Base-by-base conservation (phyloP, 2,797 vertebrate genomes). In the Caiman crocodilus region DNA sequence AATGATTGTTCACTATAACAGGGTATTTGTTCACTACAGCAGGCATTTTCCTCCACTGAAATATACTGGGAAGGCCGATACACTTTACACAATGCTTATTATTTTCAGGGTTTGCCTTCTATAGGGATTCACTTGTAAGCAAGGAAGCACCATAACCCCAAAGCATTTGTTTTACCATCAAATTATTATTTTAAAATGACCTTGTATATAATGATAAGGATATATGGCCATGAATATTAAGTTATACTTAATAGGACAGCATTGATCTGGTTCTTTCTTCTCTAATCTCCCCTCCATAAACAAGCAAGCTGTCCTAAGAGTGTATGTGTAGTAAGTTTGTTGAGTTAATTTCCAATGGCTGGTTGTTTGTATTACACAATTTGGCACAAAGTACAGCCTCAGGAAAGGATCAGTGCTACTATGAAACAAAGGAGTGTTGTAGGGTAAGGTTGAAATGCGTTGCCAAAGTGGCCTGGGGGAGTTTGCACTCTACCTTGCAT, bases 1-100 rank as follows among this genome's bases (percentile, higher is more conserved):
- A 98, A 97, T 97, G 98, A 98, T 97, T 97, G 97, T 93, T 98
- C 96, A 57, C 97, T 97, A 15, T 97, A 97, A 97, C 97, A 97
- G 97, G 96, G 96, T 94, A 82, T 95, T 97, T 97, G 92, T 94
- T 96, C 97, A 95, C 94, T 42, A 28, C 61, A 96, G 97, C 92
- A 97, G 96, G 90, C 93, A 95, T 96, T 97, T 96, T 94, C 91
- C 94, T 89, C 90, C 25, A 3, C 93, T 96, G 94, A 97, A 98
- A 97, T 93, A 97, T 91, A 12, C 82, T 93, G 92, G 90, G 87
- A 94, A 96, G 95, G 95, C 95, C 97, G 93, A 96, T 94, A 97
- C 97, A 98, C 97, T 95, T 96, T 96, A 96, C 94, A 96, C 94
- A 98, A 96, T 28, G 90, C 93, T 97, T 95, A 97, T 97, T 97